Base-by-base conservation (phyloP, 2,113 vertebrate genomes). In the Onychostoma macrolepis region DNA sequence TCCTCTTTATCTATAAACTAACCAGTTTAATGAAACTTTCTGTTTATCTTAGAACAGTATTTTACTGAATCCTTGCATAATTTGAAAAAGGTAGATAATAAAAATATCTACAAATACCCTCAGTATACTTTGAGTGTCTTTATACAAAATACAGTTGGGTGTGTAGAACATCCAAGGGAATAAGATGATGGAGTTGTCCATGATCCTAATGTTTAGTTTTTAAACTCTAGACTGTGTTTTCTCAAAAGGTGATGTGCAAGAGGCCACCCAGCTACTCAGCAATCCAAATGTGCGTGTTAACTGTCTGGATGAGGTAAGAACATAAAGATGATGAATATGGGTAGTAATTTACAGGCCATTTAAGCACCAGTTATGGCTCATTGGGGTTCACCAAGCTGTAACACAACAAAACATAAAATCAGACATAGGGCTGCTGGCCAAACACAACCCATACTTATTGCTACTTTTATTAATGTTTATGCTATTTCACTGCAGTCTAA, bases 261-360 rank as follows among this genome's bases (percentile, higher is more conserved):
- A 98, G 85, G 95, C 94, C 58, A 92, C 93, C 87, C 92, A 92
- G 83, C 92, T 98, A 2, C 92, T 98, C 50, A 95, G 92, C 6
- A 96, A 90, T 90, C 95, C 95, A 90, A 95, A 96, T 87, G 94
- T 98, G 17, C 93, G 91, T 74, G 95, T 98, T 87, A 97, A 98
- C 94, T 97, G 96, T 91, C 92, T 99, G 93, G 97, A 98, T 92
- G 96, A 97, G 96, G 97, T 98, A 96, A 91, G 89, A 15, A 28
- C 21, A 65, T 69, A 36, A 19, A 76, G 48, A 6, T 77, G 53
- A 78, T 28, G 28, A 78, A 53, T 28, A 78, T 53, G n/a, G n/a
- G 41, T 45, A 75, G 65, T 56, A 24, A 79, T 79, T 79, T 79
- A 38, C 77, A 79, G 24, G 36, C 13, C 24, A 30, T 65, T 61